Conservation (phyloP, 2,113 vertebrate genomes). For the Sapajus apella region DNA sequence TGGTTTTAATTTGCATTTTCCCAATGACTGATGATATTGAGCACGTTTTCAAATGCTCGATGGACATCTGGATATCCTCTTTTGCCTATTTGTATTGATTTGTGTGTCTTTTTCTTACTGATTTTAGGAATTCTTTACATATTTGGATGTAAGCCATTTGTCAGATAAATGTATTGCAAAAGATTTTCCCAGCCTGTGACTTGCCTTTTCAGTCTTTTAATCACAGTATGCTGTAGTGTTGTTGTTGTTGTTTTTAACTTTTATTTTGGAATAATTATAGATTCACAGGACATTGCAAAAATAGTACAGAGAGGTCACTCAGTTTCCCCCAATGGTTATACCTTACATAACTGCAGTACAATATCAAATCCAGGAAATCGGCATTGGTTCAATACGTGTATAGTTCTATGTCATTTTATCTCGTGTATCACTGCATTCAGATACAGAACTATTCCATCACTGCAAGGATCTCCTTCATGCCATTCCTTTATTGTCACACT, state of each 20-base stretch:
- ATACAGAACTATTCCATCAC: background rate
- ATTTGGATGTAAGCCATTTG: background rate
- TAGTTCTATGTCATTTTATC: background rate
- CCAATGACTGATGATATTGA: background rate
- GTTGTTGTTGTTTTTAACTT: background rate
- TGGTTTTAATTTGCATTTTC: conserved; percentile 34
- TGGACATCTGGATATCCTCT: background rate
- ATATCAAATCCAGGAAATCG: background rate
- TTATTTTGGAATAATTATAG: conserved; percentile 31
- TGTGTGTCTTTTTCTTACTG: conserved; percentile 3
- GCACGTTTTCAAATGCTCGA: background rate
- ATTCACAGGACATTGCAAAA: background rate
- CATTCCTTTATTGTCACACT: background rate
- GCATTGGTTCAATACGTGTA: background rate
- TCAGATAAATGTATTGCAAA: background rate
- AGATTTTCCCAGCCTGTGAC: background rate
- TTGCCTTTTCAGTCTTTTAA: background rate
- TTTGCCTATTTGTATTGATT: conserved; percentile 16
- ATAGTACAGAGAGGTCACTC: background rate
- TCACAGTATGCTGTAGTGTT: background rate
- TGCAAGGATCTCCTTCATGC: background rate
- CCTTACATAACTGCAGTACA: background rate
- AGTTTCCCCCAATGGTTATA: background rate
- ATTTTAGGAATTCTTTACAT: background rate
- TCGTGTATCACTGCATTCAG: background rate